Evolutionary conservation across 1,140 invertebrate genomes (phyloP), one percentile per base, ranked within the genome.

Genomic region (Choristoneura fumiferana): DNA sequence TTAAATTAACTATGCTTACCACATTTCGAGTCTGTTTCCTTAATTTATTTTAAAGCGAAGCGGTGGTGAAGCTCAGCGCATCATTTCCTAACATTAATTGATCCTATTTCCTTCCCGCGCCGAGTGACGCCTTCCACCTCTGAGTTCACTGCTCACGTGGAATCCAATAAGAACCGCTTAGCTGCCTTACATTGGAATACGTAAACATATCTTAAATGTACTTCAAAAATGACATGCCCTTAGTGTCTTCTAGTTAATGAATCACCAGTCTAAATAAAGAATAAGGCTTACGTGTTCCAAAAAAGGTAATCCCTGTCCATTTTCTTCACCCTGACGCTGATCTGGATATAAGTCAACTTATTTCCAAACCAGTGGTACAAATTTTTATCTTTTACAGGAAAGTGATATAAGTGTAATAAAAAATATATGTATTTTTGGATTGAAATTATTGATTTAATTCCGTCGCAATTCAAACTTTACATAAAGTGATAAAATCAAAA

Each of bases 391-490:
- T 57, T 86, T 84, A 57, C 83, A 86, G 83, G 71, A 74, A 75
- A 81, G 78, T 84, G 76, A 78, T 84, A 8, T 49, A 79, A 81
- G 75, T 78, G 76, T 71, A 81, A 75, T 70, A 68, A 57, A 80
- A 84, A 76, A 38, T 83, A 79, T 84, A 49, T 49, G 18, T 49
- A 84, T 81, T 82, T 87, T 87, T 84, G 69, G 84, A 84, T 76
- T 71, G 65, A 78, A 78, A 76, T 68, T 73, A 82, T 72, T 69
- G 78, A 81, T 76, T 76, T 78, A 57, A 87, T 78, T 85, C 85
- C 80, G 83, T 87, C 83, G 76, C 82, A 84, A 81, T 86, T 84
- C 83, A 88, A 86, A 85, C 74, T 86, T 81, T 85, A 81, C 66
- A 77, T 58, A 77, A 71, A 76, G 73, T 82, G 74, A 74, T 75